Conservation (phyloP, 2,888 invertebrate species). For the Meteorus colon region DNA sequence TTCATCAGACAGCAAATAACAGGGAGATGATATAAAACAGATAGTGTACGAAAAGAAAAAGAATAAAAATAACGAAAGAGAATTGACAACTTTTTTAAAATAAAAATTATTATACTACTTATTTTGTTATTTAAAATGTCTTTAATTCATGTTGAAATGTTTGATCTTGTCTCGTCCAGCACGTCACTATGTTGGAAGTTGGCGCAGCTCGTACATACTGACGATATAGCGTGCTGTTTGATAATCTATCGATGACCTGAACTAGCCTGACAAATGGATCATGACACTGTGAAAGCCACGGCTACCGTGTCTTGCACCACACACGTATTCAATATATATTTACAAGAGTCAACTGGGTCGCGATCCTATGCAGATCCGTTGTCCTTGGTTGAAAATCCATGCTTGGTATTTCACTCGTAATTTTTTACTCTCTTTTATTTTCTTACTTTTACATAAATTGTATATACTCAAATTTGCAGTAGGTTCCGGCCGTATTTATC, state of each 20-base stretch:
- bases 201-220: not conserved
- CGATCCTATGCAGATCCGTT: constrained; percentile 42
- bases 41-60: not conserved
- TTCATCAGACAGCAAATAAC: too few relatives aligned
- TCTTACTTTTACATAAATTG: constrained; percentile 23
- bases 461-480: constrained; percentile 20
- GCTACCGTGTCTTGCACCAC: constrained; percentile 44
- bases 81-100: not conserved
- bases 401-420: constrained; percentile 24
- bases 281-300: constrained; percentile 58
- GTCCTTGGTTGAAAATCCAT: constrained; percentile 38
- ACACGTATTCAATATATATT: constrained; percentile 21
- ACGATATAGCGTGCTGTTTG: constrained; percentile 15
- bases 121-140: constrained; percentile 5
- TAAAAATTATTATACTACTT: not conserved
- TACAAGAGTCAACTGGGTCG: constrained; percentile 46
- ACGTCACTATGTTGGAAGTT: not conserved
- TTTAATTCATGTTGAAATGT: constrained; percentile 35
- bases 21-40: not conserved
- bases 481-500: constrained; percentile 26
- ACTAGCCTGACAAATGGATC: constrained; percentile 55
- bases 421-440: constrained; percentile 41
- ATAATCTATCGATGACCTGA: constrained; percentile 39
- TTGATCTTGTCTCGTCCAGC: not conserved
- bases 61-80: not conserved